Conservation (phyloP, 2,113 vertebrate species). For the Pollachius pollachius region DNA sequence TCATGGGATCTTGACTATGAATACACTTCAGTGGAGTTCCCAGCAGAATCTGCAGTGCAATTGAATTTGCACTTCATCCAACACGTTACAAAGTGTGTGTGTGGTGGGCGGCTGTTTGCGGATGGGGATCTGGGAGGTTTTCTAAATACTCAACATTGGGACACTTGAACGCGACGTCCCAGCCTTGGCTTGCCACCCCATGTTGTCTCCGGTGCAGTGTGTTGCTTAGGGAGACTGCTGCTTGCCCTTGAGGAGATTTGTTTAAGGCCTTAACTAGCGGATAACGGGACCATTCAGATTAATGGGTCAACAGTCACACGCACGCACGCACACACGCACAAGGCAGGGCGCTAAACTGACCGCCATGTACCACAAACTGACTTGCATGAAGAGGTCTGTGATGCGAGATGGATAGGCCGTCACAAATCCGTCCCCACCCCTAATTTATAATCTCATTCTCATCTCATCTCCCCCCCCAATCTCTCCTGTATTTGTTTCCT, state of each 20-base stretch:
- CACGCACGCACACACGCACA: neutral
- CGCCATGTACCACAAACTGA: neutral
- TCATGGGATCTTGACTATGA: no score
- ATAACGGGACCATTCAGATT: no score
- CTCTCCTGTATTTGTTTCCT: conserved; percentile 10
- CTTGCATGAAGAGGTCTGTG: neutral
- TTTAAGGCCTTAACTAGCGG: neutral
- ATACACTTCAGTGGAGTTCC: no score
- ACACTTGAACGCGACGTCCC: no score
- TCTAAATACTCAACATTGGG: no score
- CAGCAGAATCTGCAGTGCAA: no score
- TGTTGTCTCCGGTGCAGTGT: neutral
- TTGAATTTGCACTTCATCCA: no score
- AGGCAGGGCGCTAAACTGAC: neutral
- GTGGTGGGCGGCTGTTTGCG: no score
- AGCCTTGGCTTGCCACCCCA: no score
- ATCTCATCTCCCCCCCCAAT: neutral
- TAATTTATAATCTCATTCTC: neutral
- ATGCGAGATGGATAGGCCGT: neutral
- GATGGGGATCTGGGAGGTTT: no score
- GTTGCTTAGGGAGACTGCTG: neutral
- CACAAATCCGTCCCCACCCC: neutral
- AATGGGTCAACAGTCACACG: neutral
- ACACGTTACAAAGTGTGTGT: no score
- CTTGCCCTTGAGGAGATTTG: neutral